Base-by-base conservation (phyloP, 2,888 invertebrate genomes). In the Serripes groenlandicus region DNA sequence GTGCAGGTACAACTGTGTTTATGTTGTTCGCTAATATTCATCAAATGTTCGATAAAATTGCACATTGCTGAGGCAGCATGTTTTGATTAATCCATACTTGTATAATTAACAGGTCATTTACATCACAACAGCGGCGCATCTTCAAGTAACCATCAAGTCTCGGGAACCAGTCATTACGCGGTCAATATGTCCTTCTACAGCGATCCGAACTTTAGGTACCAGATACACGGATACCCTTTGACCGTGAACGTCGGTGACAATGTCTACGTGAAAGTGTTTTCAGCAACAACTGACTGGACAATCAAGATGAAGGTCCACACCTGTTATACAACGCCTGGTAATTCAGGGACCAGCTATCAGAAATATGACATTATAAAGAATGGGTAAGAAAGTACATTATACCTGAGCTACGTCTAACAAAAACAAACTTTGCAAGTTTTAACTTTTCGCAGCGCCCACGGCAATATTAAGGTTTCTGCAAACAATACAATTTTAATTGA, bases 201-300 rank as follows among this genome's bases (percentile, higher is more conserved):
- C 0, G 85, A 87, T 60, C 70, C 83, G 3, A 75, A 77, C 35
- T 87, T 62, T 52, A 23, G 42, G 18, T 62, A 85, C 21, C 49
- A 73, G 34, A 35, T 82, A 3, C 37, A 54, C 18, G 85, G 81
- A 15, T 72, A 79, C 62, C 81, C 81, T 0, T 37, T 82, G 9
- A 71, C 76, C 15, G 72, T 75, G 0, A 75, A 37, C 49, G 79
- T 85, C 1, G 87, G 87, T 0, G 56, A 78, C 18, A 75, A 79
- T 11, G 83, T 87, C 2, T 87, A 85, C 26, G 87, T 87, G 2
- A 85, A 85, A 66, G 85, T 81, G 3, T 78, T 74, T 21, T 83
- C 83, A 1, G 69, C 75, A 21, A 62, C 79, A 2, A 54, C 73
- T 34, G 81, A 85, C 26, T 85, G 85, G 72, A 75, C 69, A 42